phyloP scores from a whole-genome alignment of 2,888 invertebrate species.

The Eupithecia abbreviata region DNA sequence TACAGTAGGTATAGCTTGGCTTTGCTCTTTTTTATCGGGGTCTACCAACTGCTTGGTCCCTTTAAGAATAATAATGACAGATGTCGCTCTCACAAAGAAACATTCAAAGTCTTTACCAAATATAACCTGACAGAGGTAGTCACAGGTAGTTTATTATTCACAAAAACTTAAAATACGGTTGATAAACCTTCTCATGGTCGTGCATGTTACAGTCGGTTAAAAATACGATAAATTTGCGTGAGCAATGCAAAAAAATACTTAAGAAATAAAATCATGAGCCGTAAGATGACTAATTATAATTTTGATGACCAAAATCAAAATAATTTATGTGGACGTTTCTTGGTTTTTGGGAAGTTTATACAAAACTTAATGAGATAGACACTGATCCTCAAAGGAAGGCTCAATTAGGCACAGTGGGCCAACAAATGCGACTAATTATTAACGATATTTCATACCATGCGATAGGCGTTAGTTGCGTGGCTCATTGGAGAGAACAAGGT shows the following conservation, averaged over 20 bases:
- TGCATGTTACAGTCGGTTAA: conserved; percentile 10
- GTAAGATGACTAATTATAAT: conserved; percentile 40
- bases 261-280: conserved; percentile 38
- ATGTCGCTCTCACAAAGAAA: not conserved
- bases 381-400: conserved; percentile 64
- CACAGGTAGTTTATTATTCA: not conserved
- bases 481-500: conserved; percentile 72
- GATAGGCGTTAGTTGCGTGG: conserved; percentile 66
- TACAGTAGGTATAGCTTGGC: not conserved
- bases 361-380: conserved; percentile 40
- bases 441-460: conserved; percentile 50
- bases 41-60: not conserved
- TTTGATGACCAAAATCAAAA: conserved; percentile 24
- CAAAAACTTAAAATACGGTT: conserved; percentile 18
- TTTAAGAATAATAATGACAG: not conserved
- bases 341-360: conserved; percentile 36
- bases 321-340: conserved; percentile 9
- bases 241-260: conserved; percentile 11
- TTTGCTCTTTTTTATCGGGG: not conserved
- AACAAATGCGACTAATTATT: conserved; percentile 66
- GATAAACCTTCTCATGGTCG: conserved; percentile 21
- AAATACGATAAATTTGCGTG: conserved; percentile 15
- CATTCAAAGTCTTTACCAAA: conserved; percentile 1
- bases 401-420: conserved; percentile 69
- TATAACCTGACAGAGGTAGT: not conserved